Evolutionary conservation across 2,888 invertebrate genomes (phyloP).

Genomic region (Cryptus viduatorius): DNA sequence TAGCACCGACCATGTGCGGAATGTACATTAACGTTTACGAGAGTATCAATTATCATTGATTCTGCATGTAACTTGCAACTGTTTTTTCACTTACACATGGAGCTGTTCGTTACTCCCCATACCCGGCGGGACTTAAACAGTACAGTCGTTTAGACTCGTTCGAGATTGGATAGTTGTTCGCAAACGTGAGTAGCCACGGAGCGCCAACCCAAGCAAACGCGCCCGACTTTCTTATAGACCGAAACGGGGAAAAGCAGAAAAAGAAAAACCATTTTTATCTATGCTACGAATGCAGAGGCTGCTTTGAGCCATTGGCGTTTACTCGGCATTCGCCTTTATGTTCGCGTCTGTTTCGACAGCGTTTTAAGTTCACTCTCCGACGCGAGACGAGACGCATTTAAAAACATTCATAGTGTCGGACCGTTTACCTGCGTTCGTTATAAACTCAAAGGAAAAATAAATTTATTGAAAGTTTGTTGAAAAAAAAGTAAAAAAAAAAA

Average conservation of each 20-base stretch:
- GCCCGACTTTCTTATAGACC: slow-evolving; percentile 56
- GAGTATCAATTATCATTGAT: background rate
- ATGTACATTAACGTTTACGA: slow-evolving; percentile 15
- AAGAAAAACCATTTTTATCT: slow-evolving; percentile 47
- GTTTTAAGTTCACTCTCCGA: background rate
- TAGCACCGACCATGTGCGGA: background rate
- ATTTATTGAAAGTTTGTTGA: background rate
- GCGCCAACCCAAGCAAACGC: background rate
- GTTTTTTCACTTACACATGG: slow-evolving; percentile 41
- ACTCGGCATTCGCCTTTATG: slow-evolving; percentile 41
- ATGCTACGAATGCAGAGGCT: slow-evolving; percentile 34
- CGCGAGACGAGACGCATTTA: background rate
- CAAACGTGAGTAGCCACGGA: slow-evolving; percentile 25
- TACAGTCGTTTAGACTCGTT: background rate
- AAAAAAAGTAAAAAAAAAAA: background rate
- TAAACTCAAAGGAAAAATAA: background rate
- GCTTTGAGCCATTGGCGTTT: slow-evolving; percentile 19
- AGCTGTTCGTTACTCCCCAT: background rate
- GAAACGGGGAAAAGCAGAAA: slow-evolving; percentile 53
- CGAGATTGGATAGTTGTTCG: slow-evolving; percentile 22
- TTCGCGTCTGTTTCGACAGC: background rate
- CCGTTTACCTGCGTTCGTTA: background rate
- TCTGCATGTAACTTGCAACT: background rate
- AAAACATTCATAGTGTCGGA: background rate
- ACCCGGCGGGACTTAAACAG: background rate